Evolutionary conservation across 2,888 invertebrate species (phyloP).

Genomic region (Meteorus colon): DNA sequence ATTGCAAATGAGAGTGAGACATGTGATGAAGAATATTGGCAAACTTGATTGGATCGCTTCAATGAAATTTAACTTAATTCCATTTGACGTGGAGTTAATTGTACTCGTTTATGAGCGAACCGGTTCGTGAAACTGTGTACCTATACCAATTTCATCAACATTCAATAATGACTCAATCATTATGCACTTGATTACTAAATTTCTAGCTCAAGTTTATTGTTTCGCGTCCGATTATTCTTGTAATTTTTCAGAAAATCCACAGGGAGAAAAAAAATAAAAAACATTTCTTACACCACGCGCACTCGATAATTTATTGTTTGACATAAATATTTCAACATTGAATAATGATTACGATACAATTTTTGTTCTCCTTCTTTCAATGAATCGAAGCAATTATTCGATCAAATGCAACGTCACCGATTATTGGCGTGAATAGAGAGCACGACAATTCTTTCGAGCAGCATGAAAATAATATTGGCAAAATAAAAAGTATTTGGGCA

Average conservation of each 20-base stretch:
- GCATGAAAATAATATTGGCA: constrained; percentile 63
- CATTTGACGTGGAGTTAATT: constrained; percentile 14
- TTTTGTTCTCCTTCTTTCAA: constrained; percentile 49
- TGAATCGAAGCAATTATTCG: constrained; percentile 65
- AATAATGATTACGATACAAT: constrained; percentile 10
- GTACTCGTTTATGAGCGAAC: constrained; percentile 1
- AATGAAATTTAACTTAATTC: neutral
- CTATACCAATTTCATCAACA: constrained; percentile 9
- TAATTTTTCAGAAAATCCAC: neutral
- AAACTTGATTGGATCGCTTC: neutral
- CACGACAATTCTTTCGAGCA: constrained; percentile 63
- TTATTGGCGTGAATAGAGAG: constrained; percentile 65
- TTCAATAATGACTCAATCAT: constrained; percentile 13
- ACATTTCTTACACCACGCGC: neutral
- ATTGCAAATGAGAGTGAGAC: too few relatives aligned
- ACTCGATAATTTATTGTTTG: constrained; percentile 10
- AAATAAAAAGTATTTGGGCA: constrained; percentile 60
- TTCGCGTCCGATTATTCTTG: neutral
- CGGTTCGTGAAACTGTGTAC: constrained; percentile 21
- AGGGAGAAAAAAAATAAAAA: neutral
- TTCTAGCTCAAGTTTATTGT: neutral
- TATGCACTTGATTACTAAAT: neutral
- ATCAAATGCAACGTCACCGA: constrained; percentile 63
- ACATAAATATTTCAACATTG: constrained; percentile 2
- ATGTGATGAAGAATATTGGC: neutral